A percentile compares a stretch with the other conserved stretches of the same genome.
Conservation (phyloP, 2,113 vertebrate genomes). For the Acrocephalus arundinaceus region DNA sequence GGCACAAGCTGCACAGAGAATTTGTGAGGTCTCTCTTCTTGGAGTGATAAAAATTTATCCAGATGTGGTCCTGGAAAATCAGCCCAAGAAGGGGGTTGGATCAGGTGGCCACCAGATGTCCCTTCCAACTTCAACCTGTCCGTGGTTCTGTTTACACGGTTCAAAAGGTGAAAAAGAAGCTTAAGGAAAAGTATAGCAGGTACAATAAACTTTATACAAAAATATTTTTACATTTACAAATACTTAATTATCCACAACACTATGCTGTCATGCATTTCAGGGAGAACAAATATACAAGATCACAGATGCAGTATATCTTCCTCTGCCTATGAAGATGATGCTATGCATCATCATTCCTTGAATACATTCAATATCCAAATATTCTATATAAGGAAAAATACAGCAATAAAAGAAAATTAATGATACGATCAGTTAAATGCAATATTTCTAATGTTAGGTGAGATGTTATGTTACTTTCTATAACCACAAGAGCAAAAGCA, state of each 20-base stretch:
- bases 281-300: background rate
- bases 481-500: background rate
- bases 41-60: background rate
- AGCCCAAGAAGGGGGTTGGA: rapidly evolving
- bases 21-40: background rate
- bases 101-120: background rate
- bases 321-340: background rate
- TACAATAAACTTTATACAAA: background rate
- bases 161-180: background rate
- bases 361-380: background rate
- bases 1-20: background rate
- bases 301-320: background rate
- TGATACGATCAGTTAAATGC: background rate
- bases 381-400: background rate
- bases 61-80: background rate
- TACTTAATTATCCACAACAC: background rate
- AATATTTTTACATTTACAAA: background rate
- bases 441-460: background rate
- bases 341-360: background rate
- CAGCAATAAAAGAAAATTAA: background rate
- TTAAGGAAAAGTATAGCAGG: background rate
- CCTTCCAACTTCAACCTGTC: background rate
- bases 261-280: background rate
- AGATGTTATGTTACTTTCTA: background rate
- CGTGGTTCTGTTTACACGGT: background rate